Conservation (phyloP, 2,113 vertebrate genomes). For the Ginglymostoma cirratum region DNA sequence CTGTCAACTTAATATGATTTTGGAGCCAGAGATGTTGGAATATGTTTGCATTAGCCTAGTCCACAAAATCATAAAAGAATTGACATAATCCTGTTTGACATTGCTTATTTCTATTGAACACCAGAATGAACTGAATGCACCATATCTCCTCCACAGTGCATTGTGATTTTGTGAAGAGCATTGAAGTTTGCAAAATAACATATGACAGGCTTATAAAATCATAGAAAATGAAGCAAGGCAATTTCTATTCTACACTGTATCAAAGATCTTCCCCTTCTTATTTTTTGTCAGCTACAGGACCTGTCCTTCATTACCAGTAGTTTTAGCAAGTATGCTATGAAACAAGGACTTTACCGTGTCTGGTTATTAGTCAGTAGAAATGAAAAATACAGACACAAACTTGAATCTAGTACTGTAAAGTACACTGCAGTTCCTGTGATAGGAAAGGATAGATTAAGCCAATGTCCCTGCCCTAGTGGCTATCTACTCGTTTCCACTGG, state of each 20-base stretch:
- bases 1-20: not conserved
- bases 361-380: not conserved
- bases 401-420: not conserved
- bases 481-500: not conserved
- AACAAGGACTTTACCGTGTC: not conserved
- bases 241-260: not conserved
- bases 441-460: not conserved
- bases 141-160: not conserved
- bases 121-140: constrained; percentile 18
- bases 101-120: constrained; percentile 16
- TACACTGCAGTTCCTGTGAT: not conserved
- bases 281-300: not conserved
- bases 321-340: not conserved
- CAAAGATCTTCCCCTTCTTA: not conserved
- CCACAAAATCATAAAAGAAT: not conserved
- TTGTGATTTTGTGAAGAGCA: constrained; percentile 24
- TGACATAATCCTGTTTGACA: constrained; percentile 30
- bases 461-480: not conserved
- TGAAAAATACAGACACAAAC: not conserved
- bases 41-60: not conserved
- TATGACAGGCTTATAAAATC: not conserved
- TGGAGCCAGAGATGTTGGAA: not conserved
- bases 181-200: constrained; percentile 16
- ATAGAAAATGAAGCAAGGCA: not conserved
- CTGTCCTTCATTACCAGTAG: not conserved